phyloP scores from a whole-genome alignment of 2,888 invertebrate genomes.

The Homarus gammarus region DNA sequence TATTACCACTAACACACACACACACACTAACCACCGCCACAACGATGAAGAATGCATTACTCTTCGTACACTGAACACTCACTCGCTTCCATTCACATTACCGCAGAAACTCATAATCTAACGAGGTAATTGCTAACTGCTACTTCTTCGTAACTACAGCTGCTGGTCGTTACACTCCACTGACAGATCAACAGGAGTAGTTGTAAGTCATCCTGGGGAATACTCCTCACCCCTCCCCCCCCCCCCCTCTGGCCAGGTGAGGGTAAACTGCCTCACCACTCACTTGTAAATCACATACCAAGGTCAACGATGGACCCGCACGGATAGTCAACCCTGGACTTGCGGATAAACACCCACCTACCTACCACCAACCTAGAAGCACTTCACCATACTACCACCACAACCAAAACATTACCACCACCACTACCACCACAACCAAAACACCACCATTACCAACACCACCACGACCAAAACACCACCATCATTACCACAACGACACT shows the following conservation, averaged over 20 bases:
- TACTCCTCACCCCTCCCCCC: not conserved
- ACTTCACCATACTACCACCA: too few relatives aligned
- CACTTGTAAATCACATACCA: too few relatives aligned
- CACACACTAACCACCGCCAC: conserved; percentile 48
- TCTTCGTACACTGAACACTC: conserved; percentile 38
- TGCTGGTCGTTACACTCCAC: not conserved
- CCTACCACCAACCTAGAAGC: too few relatives aligned
- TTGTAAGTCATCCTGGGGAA: too few relatives aligned
- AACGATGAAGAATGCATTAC: conserved; percentile 50
- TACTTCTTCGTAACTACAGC: conserved; percentile 16
- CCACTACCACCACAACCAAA: too few relatives aligned
- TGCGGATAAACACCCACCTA: too few relatives aligned
- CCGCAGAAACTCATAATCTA: conserved; percentile 25
- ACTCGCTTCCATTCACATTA: conserved; percentile 35
- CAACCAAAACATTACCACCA: too few relatives aligned
- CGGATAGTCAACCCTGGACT: too few relatives aligned
- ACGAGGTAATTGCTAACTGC: conserved; percentile 33
- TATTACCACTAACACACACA: conserved; percentile 58
- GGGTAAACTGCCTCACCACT: not conserved
- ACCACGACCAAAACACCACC: too few relatives aligned
- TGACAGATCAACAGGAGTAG: not conserved
- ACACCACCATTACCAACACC: too few relatives aligned
- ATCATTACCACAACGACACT: too few relatives aligned
- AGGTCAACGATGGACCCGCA: too few relatives aligned
- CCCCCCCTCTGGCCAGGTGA: not conserved